A percentile compares a stretch with the other conserved stretches of the same genome.
phyloP scores from a whole-genome alignment of 1,140 invertebrate genomes.

The Zaprionus gabonicus region DNA sequence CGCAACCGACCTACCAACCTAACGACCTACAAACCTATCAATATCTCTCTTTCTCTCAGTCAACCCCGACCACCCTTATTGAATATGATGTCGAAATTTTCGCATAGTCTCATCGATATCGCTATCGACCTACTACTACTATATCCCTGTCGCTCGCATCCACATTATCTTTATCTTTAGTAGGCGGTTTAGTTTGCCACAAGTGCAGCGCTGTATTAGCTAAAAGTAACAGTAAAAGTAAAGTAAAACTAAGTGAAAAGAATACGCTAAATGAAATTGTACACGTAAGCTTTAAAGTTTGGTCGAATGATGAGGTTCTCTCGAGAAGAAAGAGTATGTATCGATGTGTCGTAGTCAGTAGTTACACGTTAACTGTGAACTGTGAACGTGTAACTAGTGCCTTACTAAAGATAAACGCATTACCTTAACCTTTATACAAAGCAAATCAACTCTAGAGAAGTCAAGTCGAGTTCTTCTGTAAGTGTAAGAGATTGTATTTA shows the following conservation, averaged over 20 bases:
- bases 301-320: constrained; percentile 40
- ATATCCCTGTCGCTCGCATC: constrained; percentile 18
- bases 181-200: constrained; percentile 65
- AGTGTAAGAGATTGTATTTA: constrained; percentile 55
- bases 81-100: constrained; percentile 11
- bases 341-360: constrained; percentile 79
- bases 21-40: constrained; percentile 16
- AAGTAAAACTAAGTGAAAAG: constrained; percentile 49
- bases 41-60: constrained; percentile 1
- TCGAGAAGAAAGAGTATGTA: constrained; percentile 19
- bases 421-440: constrained; percentile 83
- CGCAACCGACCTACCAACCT: constrained; percentile 42
- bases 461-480: constrained; percentile 34
- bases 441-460: constrained; percentile 62
- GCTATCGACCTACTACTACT: constrained; percentile 1
- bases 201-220: constrained; percentile 52
- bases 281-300: constrained; percentile 77
- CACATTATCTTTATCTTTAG: constrained; percentile 76
- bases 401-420: constrained; percentile 84
- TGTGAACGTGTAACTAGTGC: constrained; percentile 82
- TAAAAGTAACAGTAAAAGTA: constrained; percentile 17
- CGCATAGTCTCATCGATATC: constrained; percentile 19
- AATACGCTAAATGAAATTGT: constrained; percentile 70
- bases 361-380: constrained; percentile 73
- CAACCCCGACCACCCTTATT: constrained; percentile 31